phyloP scores from a whole-genome alignment of 2,797 vertebrate genomes.

The Chromobotia macracanthus region DNA sequence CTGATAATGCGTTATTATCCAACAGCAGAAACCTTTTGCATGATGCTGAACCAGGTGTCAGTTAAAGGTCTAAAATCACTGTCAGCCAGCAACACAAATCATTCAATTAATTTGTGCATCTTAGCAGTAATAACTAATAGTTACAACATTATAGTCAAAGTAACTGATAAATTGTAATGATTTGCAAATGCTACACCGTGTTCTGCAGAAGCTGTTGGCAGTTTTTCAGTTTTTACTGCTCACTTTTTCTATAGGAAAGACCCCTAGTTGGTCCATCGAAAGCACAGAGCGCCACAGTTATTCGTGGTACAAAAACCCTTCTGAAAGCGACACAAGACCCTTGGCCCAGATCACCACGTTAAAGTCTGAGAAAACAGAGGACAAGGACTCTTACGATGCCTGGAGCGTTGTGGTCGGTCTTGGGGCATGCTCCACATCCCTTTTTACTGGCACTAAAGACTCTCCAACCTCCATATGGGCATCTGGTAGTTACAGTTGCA shows the following conservation, averaged over 20 bases:
- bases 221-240: too few relatives aligned
- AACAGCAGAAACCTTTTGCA: too few relatives aligned
- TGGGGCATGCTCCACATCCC: conserved; percentile 72
- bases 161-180: too few relatives aligned
- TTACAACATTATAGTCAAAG: too few relatives aligned
- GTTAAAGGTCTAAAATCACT: too few relatives aligned
- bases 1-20: too few relatives aligned
- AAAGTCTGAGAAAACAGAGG: conserved; percentile 77
- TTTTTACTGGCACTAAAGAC: conserved; percentile 73
- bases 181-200: too few relatives aligned
- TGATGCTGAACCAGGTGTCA: too few relatives aligned
- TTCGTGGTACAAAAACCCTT: conserved; percentile 85
- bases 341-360: conserved; percentile 79
- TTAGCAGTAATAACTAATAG: too few relatives aligned
- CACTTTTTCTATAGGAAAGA: conserved; percentile 45
- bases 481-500: conserved; percentile 32
- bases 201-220: too few relatives aligned
- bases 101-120: too few relatives aligned
- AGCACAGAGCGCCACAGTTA: conserved; percentile 82
- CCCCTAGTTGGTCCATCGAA: conserved; percentile 74
- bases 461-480: conserved; percentile 70
- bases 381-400: conserved; percentile 79
- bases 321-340: conserved; percentile 81
- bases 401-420: conserved; percentile 86
- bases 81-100: too few relatives aligned